Conservation (phyloP, 2,888 invertebrate species). For the Melitaea athalia region DNA sequence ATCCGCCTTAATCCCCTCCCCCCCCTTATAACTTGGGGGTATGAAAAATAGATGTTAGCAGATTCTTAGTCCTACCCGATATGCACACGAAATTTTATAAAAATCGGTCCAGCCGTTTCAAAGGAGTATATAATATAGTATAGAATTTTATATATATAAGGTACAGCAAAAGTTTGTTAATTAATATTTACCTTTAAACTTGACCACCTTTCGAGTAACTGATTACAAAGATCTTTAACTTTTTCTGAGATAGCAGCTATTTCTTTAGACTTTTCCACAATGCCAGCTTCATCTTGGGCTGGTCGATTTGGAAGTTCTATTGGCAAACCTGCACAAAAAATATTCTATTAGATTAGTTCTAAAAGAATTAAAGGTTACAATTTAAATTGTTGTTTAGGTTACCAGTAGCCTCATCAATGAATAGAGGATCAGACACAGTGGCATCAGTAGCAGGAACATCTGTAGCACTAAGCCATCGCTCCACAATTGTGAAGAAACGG, state of each 20-base stretch:
- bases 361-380: background rate
- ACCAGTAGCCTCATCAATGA: slow-evolving; percentile 75
- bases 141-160: background rate
- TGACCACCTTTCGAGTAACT: slow-evolving; percentile 89
- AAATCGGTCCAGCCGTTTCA: too few species aligned
- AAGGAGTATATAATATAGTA: too few species aligned
- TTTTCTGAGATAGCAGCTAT: slow-evolving; percentile 66
- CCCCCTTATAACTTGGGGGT: too few species aligned
- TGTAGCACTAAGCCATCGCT: slow-evolving; percentile 88
- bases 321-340: slow-evolving; percentile 59
- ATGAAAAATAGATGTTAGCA: too few species aligned
- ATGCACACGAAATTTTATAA: too few species aligned
- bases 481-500: slow-evolving; percentile 91
- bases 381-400: background rate
- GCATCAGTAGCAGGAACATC: slow-evolving; percentile 59
- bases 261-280: slow-evolving; percentile 64
- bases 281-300: slow-evolving; percentile 49
- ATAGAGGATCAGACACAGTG: slow-evolving; percentile 51
- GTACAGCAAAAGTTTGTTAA: background rate
- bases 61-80: too few species aligned
- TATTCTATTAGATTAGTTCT: background rate
- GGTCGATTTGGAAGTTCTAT: slow-evolving; percentile 58
- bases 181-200: slow-evolving; percentile 78
- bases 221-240: slow-evolving; percentile 82
- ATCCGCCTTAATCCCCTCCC: too few species aligned